phyloP scores from a whole-genome alignment of 2,888 invertebrate genomes.

The Amphipoea oculea region DNA sequence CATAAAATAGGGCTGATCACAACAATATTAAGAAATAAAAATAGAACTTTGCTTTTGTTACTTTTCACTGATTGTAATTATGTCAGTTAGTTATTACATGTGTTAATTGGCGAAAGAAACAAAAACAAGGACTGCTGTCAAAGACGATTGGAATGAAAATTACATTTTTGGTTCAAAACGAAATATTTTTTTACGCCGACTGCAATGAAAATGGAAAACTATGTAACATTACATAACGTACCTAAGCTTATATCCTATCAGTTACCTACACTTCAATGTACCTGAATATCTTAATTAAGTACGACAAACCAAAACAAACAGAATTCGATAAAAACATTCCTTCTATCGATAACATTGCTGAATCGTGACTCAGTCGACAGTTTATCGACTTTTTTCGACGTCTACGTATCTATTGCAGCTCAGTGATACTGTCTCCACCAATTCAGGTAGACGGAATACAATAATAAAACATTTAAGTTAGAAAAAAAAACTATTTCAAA shows the following conservation, averaged over 20 bases:
- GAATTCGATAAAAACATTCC: slow-evolving; percentile 77
- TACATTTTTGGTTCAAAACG: not conserved
- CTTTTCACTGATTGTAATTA: not conserved
- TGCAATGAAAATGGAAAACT: not conserved
- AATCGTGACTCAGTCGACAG: slow-evolving; percentile 75
- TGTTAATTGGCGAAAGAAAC: not conserved
- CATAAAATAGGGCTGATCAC: slow-evolving; percentile 54
- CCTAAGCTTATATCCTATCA: slow-evolving; percentile 8
- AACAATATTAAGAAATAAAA: slow-evolving; percentile 14
- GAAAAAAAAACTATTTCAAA: slow-evolving; percentile 84
- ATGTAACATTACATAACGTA: slow-evolving; percentile 13
- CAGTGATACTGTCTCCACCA: slow-evolving; percentile 82
- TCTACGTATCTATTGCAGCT: slow-evolving; percentile 76
- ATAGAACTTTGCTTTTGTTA: slow-evolving; percentile 2
- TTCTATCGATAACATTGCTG: slow-evolving; percentile 78
- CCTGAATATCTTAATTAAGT: slow-evolving; percentile 62
- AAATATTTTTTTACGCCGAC: not conserved
- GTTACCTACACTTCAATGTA: slow-evolving; percentile 13
- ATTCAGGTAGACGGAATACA: slow-evolving; percentile 88
- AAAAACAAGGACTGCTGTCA: not conserved
- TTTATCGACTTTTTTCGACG: slow-evolving; percentile 77
- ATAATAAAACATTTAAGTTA: slow-evolving; percentile 85
- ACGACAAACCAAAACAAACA: slow-evolving; percentile 75
- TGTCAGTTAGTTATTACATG: slow-evolving; percentile 2
- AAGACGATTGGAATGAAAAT: not conserved